Base-by-base conservation (phyloP, 2,797 vertebrate genomes). In the Scarus forsteni region DNA sequence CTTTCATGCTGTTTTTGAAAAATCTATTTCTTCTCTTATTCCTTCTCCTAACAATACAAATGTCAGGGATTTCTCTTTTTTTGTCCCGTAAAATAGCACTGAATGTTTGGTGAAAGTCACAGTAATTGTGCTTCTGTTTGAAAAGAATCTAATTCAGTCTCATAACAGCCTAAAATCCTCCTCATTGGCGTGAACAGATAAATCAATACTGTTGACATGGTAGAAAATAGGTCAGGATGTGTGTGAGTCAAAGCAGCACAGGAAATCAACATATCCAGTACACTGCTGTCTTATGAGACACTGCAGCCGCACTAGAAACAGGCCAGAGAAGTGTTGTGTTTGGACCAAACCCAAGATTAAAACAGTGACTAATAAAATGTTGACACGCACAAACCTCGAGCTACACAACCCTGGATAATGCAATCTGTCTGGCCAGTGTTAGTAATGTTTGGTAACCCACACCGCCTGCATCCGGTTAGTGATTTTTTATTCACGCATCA, bases 131-230 rank as follows among this genome's bases (percentile, higher is more conserved):
- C 50, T 46, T 76, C 63, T 86, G 45, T 82, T 74, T 80, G 75
- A 82, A 67, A 77, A 72, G 66, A 83, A 73, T 80, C 73, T 64
- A 79, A 89, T 81, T 86, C 56, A 43, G 49, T 84, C 86, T 80
- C 65, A 86, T 79, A 82, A 85, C 65, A 76, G 75, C 75, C 75
- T 84, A 72, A 83, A 86, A 77, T 79, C 70, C 67, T 71, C 51
- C 79, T 86, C 66, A 90, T 63, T 70, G 80, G 73, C 49, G 49
- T 69, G 71, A 87, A 71, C 85, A 79, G 80, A 53, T 27, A 76
- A 77, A 90, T 91, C 89, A 73, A 90, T 91, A 88, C 72, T 81
- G 84, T 81, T 84, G 91, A 90, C 79, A 80, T 84, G 79, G 79
- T 79, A 70, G 85, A 85, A 92, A 90, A 89, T 85, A 75, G 85